Conservation (phyloP, 2,797 vertebrate genomes). For the Tragopan temminckii region DNA sequence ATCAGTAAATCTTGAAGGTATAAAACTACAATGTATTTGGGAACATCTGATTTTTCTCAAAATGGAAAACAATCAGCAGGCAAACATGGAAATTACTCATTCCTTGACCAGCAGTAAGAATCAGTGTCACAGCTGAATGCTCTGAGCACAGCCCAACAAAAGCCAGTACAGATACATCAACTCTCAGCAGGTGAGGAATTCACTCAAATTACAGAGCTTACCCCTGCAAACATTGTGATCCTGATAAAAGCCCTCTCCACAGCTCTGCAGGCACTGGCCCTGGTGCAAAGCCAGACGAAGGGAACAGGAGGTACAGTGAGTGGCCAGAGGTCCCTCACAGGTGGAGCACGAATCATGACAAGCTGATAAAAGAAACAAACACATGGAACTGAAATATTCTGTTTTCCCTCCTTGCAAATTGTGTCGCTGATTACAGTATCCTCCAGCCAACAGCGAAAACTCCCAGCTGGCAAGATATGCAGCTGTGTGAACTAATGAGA, state of each 20-base stretch:
- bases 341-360: slow-evolving; percentile 88
- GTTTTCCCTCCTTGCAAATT: background rate
- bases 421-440: background rate
- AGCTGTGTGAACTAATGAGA: background rate
- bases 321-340: slow-evolving; percentile 87
- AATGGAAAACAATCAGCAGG: background rate
- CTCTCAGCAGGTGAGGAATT: background rate
- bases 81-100: background rate
- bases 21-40: background rate
- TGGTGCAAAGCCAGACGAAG: slow-evolving; percentile 76
- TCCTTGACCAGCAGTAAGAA: background rate
- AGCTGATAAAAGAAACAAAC: slow-evolving; percentile 78
- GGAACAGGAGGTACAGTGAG: slow-evolving; percentile 87
- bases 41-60: background rate
- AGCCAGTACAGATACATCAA: accelerated
- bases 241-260: slow-evolving; percentile 89
- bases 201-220: slow-evolving; percentile 47
- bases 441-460: background rate
- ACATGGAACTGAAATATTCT: background rate
- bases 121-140: background rate
- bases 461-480: background rate
- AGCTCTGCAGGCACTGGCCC: slow-evolving; percentile 88
- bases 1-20: background rate
- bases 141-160: accelerated
- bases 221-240: slow-evolving; percentile 87